phyloP scores from a whole-genome alignment of 2,113 vertebrate genomes.

The Amblyornis subalaris region DNA sequence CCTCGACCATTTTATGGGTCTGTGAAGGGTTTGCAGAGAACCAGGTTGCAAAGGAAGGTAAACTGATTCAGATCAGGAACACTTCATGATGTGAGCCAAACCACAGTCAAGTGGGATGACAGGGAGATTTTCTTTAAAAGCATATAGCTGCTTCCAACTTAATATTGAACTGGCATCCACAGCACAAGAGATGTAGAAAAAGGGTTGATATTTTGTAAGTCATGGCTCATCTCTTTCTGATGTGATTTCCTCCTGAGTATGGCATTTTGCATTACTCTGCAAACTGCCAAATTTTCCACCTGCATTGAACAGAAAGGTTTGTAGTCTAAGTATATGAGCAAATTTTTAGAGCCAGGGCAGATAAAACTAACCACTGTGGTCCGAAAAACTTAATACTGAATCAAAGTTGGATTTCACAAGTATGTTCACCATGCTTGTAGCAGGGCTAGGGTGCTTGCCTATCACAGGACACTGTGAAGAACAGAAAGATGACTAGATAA shows the following conservation, averaged over 20 bases:
- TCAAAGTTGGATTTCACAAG: not conserved
- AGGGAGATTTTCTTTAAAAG: not conserved
- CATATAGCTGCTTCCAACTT: fast-evolving
- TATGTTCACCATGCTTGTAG: not conserved
- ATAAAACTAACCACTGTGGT: not conserved
- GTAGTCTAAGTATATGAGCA: not conserved
- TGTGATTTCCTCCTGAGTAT: not conserved
- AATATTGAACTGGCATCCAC: not conserved
- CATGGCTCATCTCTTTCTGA: not conserved
- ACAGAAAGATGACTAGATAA: not conserved
- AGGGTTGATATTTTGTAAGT: not conserved
- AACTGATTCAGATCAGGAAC: not conserved
- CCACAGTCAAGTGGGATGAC: not conserved
- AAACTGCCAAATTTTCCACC: not conserved
- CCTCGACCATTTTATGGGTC: not conserved
- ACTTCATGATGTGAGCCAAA: not conserved
- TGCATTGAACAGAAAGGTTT: not conserved
- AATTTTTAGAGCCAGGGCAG: not conserved
- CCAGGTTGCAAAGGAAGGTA: not conserved
- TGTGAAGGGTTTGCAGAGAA: not conserved
- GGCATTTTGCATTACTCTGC: not conserved
- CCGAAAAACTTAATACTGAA: not conserved
- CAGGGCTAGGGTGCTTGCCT: not conserved
- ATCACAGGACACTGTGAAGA: not conserved
- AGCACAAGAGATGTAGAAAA: not conserved